Evolutionary conservation across 1,140 invertebrate species (phyloP), one percentile per base, ranked within the genome.

Genomic region (Neotoxoptera formosana): DNA sequence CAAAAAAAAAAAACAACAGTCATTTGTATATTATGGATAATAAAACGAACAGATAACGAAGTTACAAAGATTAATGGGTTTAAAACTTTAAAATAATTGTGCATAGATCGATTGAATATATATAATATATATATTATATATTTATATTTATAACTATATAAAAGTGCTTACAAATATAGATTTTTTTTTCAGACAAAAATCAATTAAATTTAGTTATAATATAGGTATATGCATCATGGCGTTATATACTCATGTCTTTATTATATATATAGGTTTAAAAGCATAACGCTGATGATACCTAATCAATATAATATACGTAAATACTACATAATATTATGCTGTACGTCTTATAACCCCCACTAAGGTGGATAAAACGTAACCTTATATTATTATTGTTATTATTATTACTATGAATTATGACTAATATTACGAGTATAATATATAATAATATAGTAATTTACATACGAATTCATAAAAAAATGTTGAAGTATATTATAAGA

Each of bases 401-500:
- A 84, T 45, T 45, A 30, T 87, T n/a, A 87, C n/a, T 48, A 21
- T 87, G 17, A 48, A 21, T 9, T 48, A 47, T 9, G 25, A 84
- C 36, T 84, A 51, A 6, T 41, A 7, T 21, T 41, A 41, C 41
- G 47, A 87, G 6, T n/a, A 87, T n/a, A n/a, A n/a, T n/a, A n/a
- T n/a, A n/a, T n/a, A n/a, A n/a, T n/a, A n/a, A n/a, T n/a, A n/a
- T 34, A n/a, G 30, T 48, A 87, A 48, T 51, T 87, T 87, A 87
- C 47, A 87, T 48, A 87, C 14, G 47, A 87, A 25, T 34, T 34
- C 7, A n/a, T 48, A 48, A 51, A 48, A 51, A 48, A 48, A 34
- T n/a, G n/a, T 48, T 87, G 21, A 51, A 87, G 47, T 87, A 48
- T 48, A n/a, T 48, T 48, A 87, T 48, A 87, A 87, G 86, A n/a